Evolutionary conservation across 2,113 vertebrate genomes (phyloP).

Genomic region (Clupea harengus): DNA sequence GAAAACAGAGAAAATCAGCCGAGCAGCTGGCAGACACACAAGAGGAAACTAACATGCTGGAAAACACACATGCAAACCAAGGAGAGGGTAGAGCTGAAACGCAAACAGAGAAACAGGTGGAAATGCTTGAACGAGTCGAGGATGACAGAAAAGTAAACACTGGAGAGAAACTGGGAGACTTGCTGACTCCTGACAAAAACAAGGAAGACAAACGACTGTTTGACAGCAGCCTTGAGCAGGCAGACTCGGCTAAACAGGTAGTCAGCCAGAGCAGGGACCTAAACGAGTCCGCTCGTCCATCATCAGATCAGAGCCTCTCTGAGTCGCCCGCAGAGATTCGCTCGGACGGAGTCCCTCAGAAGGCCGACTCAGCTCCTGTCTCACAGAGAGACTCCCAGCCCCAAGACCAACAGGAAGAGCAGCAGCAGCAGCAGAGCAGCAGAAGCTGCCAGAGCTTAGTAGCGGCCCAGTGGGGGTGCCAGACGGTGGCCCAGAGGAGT

Average conservation of each 20-base stretch:
- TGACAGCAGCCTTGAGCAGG: slow-evolving; percentile 20
- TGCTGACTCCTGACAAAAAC: slow-evolving; percentile 28
- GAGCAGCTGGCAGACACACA: not conserved
- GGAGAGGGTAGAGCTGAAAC: not conserved
- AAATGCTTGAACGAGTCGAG: not conserved
- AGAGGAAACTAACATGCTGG: not conserved
- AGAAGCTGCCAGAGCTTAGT: slow-evolving; percentile 39
- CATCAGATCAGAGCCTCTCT: slow-evolving; percentile 44
- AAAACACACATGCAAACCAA: not conserved
- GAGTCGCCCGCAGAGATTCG: slow-evolving; percentile 39
- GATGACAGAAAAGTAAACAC: slow-evolving; percentile 1
- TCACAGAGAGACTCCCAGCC: slow-evolving; percentile 52
- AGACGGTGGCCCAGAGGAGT: slow-evolving; percentile 22
- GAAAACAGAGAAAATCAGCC: not conserved
- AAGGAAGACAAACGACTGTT: slow-evolving; percentile 37
- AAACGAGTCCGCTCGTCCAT: slow-evolving; percentile 36
- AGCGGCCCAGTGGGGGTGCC: slow-evolving; percentile 41
- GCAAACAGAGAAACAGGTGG: not conserved
- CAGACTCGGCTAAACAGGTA: not conserved
- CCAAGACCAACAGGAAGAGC: slow-evolving; percentile 38
- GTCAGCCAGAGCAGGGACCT: slow-evolving; percentile 24
- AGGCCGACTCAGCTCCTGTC: slow-evolving; percentile 45
- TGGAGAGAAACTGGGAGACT: not conserved
- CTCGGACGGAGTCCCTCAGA: slow-evolving; percentile 40
- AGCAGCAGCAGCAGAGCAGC: not conserved